Conservation (phyloP, 2,113 vertebrate genomes). For the Eidolon helvum region DNA sequence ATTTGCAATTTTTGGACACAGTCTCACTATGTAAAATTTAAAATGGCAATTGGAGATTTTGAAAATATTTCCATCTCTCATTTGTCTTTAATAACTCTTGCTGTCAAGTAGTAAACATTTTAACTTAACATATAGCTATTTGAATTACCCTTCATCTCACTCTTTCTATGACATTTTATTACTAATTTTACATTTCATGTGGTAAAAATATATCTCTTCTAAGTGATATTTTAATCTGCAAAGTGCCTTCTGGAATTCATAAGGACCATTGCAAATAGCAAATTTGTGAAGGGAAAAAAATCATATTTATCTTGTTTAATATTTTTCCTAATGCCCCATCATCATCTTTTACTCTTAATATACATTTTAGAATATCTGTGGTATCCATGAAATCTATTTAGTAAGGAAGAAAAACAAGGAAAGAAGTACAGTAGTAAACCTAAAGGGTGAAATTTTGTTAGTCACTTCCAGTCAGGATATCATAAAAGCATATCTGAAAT, state of each 20-base stretch:
- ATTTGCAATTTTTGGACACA: slow-evolving; percentile 61
- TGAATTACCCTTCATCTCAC: not conserved
- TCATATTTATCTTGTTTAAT: not conserved
- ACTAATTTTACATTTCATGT: slow-evolving; percentile 26
- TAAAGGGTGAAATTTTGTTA: not conserved
- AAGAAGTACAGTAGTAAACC: not conserved
- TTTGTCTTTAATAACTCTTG: slow-evolving; percentile 28
- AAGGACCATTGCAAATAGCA: not conserved
- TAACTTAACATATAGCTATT: not conserved
- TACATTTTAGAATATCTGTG: not conserved
- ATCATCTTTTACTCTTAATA: not conserved
- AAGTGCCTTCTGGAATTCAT: slow-evolving; percentile 24
- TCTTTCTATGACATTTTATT: not conserved
- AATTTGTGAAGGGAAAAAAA: not conserved
- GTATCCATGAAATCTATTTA: slow-evolving; percentile 3
- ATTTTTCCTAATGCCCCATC: not conserved
- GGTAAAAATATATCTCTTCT: not conserved
- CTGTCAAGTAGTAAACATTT: slow-evolving; percentile 18
- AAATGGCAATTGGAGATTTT: slow-evolving; percentile 34
- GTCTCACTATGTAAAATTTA: slow-evolving; percentile 9
- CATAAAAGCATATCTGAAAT: not conserved
- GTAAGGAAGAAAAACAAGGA: not conserved
- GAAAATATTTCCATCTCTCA: not conserved
- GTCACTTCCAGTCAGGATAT: not conserved
- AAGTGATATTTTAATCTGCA: slow-evolving; percentile 5